Conservation (phyloP, 2,113 vertebrate species). For the Pithys albifrons region DNA sequence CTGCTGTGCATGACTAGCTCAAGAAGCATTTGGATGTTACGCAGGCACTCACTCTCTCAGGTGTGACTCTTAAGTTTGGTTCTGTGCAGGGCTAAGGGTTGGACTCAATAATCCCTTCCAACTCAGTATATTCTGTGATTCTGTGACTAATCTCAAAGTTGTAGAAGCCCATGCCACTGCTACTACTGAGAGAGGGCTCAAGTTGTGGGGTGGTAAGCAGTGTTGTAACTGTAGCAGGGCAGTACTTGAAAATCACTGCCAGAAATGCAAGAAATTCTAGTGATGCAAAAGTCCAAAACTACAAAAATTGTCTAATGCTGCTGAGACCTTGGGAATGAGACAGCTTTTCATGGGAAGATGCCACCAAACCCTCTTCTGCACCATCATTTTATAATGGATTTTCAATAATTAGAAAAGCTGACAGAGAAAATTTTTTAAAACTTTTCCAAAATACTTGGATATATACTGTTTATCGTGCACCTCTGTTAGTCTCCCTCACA, state of each 20-base stretch:
- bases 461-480: background rate
- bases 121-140: background rate
- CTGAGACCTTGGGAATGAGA: background rate
- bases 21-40: background rate
- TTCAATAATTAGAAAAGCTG: background rate
- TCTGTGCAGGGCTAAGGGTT: background rate
- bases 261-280: background rate
- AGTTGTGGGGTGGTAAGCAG: background rate
- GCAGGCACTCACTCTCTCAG: no score
- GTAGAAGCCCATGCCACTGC: background rate
- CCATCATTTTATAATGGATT: background rate
- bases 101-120: background rate
- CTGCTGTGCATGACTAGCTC: background rate
- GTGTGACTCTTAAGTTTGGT: background rate
- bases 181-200: accelerated
- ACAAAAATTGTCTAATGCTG: background rate
- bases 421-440: background rate
- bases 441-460: background rate
- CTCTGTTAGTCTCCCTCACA: background rate
- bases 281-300: background rate
- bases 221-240: background rate
- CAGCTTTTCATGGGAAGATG: accelerated
- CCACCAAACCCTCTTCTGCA: background rate
- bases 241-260: background rate
- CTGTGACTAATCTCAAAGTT: background rate